phyloP scores from a whole-genome alignment of 2,888 invertebrate species.

The Aleiodes testaceus region DNA sequence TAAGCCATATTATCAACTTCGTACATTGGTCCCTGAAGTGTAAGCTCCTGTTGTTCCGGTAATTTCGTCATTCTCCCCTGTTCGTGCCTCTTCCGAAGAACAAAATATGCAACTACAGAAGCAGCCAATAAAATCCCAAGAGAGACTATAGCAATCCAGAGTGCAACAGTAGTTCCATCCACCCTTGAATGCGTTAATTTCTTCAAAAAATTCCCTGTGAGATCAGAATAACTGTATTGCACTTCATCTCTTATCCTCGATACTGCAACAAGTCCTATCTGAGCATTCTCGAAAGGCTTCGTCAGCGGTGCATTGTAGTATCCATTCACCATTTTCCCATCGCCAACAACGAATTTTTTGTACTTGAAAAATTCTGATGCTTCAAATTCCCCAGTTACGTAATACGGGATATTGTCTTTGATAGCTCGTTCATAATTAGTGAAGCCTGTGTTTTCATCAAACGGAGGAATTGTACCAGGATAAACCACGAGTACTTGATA shows the following conservation, averaged over 20 bases:
- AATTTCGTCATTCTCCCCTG: conserved; percentile 74
- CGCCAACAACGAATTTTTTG: conserved; percentile 84
- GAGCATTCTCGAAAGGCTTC: conserved; percentile 52
- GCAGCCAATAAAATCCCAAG: conserved; percentile 79
- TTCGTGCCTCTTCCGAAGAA: conserved; percentile 73
- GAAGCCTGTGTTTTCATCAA: conserved; percentile 75
- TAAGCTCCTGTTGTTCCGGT: conserved; percentile 80
- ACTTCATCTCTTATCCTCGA: conserved; percentile 73
- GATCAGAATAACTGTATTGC: conserved; percentile 64
- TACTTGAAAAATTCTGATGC: conserved; percentile 75
- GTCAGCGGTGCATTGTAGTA: conserved; percentile 85
- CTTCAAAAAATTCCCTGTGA: conserved; percentile 50
- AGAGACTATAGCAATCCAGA: conserved; percentile 82
- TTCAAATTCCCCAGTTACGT: conserved; percentile 87
- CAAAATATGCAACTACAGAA: conserved; percentile 78
- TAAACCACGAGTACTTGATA: conserved; percentile 84
- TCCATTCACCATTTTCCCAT: conserved; percentile 81
- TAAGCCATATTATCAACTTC: conserved; percentile 88
- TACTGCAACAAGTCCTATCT: conserved; percentile 70
- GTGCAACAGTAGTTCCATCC: conserved; percentile 63
- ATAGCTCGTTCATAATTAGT: conserved; percentile 79
- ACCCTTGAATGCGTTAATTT: conserved; percentile 39
- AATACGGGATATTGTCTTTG: conserved; percentile 82
- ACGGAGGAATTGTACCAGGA: conserved; percentile 79
- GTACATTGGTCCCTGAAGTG: conserved; percentile 85